Conservation (phyloP, 2,797 vertebrate genomes). For the Pogonophryne albipinna region DNA sequence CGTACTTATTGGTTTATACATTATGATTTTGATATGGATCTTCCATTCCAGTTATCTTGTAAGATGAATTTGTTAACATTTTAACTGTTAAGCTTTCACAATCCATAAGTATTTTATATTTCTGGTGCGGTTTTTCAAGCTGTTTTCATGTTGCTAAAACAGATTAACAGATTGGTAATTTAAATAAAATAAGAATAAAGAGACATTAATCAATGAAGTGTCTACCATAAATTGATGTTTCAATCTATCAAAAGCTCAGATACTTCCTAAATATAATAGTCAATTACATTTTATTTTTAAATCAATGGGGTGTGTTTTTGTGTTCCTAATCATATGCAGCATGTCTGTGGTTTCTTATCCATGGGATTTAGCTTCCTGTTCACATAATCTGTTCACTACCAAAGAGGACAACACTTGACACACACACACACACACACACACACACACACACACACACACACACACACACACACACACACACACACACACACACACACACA, state of each 20-base stretch:
- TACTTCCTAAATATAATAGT: neutral
- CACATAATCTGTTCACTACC: conserved; percentile 28
- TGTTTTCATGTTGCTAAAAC: conserved; percentile 11
- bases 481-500: conserved; percentile 2
- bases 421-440: neutral
- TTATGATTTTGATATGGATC: neutral
- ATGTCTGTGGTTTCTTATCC: conserved; percentile 21
- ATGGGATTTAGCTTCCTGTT: conserved; percentile 57
- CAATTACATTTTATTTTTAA: neutral
- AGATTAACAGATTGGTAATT: conserved; percentile 17
- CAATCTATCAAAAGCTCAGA: neutral
- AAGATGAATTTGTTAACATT: neutral
- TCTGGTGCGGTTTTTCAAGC: conserved; percentile 5
- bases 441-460: conserved; percentile 2
- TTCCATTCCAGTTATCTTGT: neutral
- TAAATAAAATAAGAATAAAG: conserved; percentile 4
- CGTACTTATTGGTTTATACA: neutral
- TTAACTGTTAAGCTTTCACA: neutral
- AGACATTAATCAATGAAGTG: neutral
- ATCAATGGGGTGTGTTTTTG: neutral
- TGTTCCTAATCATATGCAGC: conserved; percentile 6
- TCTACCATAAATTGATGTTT: neutral
- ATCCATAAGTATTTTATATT: conserved; percentile 12
- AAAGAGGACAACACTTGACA: conserved; percentile 14
- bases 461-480: neutral